Conservation (phyloP, 37 sponge, comb jelly and placozoan species). For the Chondrosia reniformis region DNA sequence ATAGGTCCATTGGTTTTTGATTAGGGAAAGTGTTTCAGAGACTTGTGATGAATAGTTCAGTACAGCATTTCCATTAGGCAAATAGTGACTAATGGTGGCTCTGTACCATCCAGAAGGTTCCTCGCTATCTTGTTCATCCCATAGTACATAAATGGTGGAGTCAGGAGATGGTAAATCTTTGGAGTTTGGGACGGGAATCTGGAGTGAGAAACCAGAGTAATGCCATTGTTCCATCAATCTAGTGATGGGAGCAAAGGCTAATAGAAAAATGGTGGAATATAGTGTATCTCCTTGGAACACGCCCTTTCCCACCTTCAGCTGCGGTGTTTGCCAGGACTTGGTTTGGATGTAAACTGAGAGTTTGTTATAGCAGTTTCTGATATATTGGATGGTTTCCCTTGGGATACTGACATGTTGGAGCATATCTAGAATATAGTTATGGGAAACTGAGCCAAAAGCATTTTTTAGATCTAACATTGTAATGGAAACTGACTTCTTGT, state of each 20-base stretch:
- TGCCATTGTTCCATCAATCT: neutral
- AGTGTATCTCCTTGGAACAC: conserved; percentile 17
- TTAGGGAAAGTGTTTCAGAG: neutral
- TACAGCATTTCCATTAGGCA: neutral
- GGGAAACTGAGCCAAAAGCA: conserved; percentile 31
- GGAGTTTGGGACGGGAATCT: neutral
- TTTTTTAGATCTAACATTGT: conserved; percentile 21
- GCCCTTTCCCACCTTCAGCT: neutral
- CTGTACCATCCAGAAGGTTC: conserved; percentile 18
- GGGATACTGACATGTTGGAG: neutral
- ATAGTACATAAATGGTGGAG: conserved; percentile 1
- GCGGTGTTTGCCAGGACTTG: neutral
- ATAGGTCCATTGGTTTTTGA: neutral
- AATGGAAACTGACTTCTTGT: neutral
- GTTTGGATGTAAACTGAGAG: conserved; percentile 8
- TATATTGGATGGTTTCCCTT: neutral
- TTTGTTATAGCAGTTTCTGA: neutral
- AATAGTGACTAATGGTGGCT: neutral
- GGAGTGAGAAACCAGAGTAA: neutral
- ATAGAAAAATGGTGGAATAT: conserved; percentile 1
- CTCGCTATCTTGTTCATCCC: neutral
- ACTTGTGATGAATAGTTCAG: neutral
- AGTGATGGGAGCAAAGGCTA: neutral
- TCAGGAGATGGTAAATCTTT: neutral
- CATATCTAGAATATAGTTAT: neutral